Evolutionary conservation across 2,797 vertebrate species (phyloP).

Genomic region (Spinibarbus caldwelli): DNA sequence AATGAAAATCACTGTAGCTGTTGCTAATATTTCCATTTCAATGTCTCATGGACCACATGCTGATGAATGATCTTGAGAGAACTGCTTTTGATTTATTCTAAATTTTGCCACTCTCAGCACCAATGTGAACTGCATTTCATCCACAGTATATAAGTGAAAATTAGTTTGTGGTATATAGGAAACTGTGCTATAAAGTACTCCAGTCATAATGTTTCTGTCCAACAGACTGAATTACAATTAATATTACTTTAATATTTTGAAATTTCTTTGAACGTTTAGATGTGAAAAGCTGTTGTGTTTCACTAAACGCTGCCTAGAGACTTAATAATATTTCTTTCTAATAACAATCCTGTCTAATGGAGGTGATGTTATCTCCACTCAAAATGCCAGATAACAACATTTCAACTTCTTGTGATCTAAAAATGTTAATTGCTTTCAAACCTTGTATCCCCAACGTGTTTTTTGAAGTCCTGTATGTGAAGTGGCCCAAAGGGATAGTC

Average conservation of each 20-base stretch:
- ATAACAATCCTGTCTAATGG: neutral
- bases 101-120: neutral
- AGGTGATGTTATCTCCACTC: neutral
- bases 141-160: neutral
- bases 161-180: neutral
- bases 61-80: neutral
- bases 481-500: constrained; percentile 62
- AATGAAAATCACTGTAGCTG: neutral
- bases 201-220: neutral
- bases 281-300: neutral
- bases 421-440: constrained; percentile 61
- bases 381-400: neutral
- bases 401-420: neutral
- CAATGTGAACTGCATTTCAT: neutral
- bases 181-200: neutral
- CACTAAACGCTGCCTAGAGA: neutral
- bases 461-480: constrained; percentile 71
- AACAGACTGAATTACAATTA: constrained; percentile 5
- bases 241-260: neutral
- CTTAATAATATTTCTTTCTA: neutral
- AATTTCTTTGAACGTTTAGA: neutral
- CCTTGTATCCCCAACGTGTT: constrained; percentile 71
- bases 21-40: neutral
- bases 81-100: neutral
- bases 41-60: neutral